Conservation (phyloP, 1,140 invertebrate species). For the Cherax quadricarinatus region DNA sequence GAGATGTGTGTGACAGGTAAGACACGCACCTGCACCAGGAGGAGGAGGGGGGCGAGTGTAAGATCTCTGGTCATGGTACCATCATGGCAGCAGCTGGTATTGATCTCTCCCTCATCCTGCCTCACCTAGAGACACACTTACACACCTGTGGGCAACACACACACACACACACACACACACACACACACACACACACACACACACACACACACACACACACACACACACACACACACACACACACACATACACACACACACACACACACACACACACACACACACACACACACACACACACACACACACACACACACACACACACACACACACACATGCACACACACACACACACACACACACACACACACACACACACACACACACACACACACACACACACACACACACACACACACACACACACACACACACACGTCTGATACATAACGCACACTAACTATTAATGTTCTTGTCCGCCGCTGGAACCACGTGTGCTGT, state of each 20-base stretch:
- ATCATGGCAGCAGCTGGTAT: background rate
- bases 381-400: slow-evolving; percentile 40
- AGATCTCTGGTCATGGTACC: background rate
- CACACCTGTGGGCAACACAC: slow-evolving; percentile 16
- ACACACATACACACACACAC: slow-evolving; percentile 7
- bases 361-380: slow-evolving; percentile 38
- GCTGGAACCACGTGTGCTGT: too few relatives aligned
- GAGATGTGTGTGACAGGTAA: background rate
- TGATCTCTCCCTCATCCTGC: background rate
- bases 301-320: slow-evolving; percentile 19
- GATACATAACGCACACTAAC: too few relatives aligned
- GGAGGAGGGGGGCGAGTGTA: background rate
- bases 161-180: slow-evolving; percentile 40
- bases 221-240: slow-evolving; percentile 16
- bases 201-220: slow-evolving; percentile 24
- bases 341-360: slow-evolving; percentile 5
- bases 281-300: slow-evolving; percentile 9
- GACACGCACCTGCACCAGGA: background rate
- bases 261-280: background rate
- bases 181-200: slow-evolving; percentile 42
- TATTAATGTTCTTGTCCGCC: too few relatives aligned
- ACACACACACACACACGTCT: background rate
- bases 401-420: slow-evolving; percentile 34
- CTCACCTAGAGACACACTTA: slow-evolving; percentile 26
- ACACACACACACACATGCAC: background rate